Percentiles rank a stretch among this genome's conserved stretches.
These are phyloP conservation scores for Notamacropus eugenii DNA, from an alignment of 2,797 vertebrate genomes.

Conservation along the genomic window DNA sequence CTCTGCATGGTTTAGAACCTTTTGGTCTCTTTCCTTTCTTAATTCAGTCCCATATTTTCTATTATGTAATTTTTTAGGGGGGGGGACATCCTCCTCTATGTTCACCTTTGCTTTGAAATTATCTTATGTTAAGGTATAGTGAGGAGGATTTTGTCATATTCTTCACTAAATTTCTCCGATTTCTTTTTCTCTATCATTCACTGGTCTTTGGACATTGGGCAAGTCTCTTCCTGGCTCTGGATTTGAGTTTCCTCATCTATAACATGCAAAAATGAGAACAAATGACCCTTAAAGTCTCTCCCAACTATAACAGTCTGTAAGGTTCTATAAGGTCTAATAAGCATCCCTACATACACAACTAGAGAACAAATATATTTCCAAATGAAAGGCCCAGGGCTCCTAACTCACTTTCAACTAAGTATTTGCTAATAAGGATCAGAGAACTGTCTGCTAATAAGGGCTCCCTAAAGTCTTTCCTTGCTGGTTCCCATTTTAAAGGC, in stretches of 20 bases:
- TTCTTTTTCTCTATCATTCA: neutral
- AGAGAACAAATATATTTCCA: slow-evolving; percentile 71
- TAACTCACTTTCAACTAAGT: slow-evolving; percentile 53
- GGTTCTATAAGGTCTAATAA: neutral
- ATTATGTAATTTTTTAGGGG: neutral
- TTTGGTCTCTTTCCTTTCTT: neutral
- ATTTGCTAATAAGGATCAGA: slow-evolving; percentile 47
- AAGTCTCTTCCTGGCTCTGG: neutral
- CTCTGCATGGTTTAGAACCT: neutral
- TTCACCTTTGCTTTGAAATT: neutral
- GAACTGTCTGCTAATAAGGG: slow-evolving; percentile 15
- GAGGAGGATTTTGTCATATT: neutral
- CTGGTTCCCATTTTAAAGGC: neutral
- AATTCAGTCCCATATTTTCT: neutral
- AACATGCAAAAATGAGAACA: neutral
- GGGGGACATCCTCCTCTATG: neutral
- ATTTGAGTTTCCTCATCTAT: neutral
- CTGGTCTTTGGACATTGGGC: neutral
- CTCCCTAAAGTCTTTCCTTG: slow-evolving; percentile 8
- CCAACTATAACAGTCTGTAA: neutral
- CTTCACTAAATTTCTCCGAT: neutral
- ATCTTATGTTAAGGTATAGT: neutral
- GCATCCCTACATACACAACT: slow-evolving; percentile 24
- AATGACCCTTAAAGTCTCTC: neutral
- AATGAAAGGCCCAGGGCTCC: slow-evolving; percentile 62